phyloP scores from a whole-genome alignment of 2,113 vertebrate species.

The Carassius auratus region DNA sequence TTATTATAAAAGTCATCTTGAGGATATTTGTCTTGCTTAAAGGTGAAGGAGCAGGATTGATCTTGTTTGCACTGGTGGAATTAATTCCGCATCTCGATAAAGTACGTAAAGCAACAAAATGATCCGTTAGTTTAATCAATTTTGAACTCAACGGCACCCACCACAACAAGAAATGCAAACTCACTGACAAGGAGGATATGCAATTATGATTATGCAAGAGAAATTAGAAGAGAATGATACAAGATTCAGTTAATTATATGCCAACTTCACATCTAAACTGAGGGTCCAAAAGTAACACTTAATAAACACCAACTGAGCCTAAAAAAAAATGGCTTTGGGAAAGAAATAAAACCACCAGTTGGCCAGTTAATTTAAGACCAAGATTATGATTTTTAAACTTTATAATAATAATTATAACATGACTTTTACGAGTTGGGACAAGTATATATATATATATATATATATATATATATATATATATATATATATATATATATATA shows the following conservation, averaged over 20 bases:
- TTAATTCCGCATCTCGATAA: conserved; percentile 13
- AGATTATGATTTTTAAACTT: background rate
- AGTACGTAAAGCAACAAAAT: background rate
- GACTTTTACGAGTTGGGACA: no score
- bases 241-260: background rate
- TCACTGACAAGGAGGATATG: background rate
- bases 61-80: conserved; percentile 18
- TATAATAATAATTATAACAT: background rate
- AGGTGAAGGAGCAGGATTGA: conserved; percentile 9
- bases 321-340: background rate
- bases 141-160: background rate
- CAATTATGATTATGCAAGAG: background rate
- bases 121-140: conserved; percentile 1
- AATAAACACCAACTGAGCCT: background rate
- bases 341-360: no score
- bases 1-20: conserved; percentile 24
- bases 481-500: no score
- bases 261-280: background rate
- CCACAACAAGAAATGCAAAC: conserved; percentile 4
- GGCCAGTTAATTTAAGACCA: background rate
- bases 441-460: no score
- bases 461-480: no score
- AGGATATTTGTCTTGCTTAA: conserved; percentile 43
- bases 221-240: conserved; percentile 2
- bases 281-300: background rate